Conservation (phyloP, 1,140 invertebrate species). For the Drosophila pallidifrons region DNA sequence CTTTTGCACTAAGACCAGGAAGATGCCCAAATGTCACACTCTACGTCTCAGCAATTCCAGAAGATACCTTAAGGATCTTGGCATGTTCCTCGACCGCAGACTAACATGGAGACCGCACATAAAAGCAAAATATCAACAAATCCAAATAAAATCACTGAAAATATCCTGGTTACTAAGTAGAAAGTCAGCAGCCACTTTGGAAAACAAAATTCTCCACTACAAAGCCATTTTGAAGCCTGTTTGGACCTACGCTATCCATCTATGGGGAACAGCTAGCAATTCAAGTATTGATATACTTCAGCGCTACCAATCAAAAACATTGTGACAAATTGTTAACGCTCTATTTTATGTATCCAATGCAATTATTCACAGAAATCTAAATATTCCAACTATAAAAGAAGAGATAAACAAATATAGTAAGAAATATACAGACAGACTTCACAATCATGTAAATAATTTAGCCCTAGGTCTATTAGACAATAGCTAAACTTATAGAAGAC, state of each 20-base stretch:
- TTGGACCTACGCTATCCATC: conserved; percentile 34
- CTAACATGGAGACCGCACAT: too few species aligned
- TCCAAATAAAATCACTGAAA: neutral
- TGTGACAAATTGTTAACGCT: conserved; percentile 9
- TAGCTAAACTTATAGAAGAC: too few species aligned
- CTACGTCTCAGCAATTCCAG: conserved; percentile 37
- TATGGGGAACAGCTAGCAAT: conserved; percentile 52
- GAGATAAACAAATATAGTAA: too few species aligned
- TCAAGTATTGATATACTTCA: conserved; percentile 43
- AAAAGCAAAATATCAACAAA: conserved; percentile 33
- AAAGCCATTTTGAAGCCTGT: conserved; percentile 41
- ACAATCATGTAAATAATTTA: too few species aligned
- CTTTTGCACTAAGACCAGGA: too few species aligned
- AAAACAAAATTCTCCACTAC: too few species aligned
- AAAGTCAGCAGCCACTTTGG: too few species aligned
- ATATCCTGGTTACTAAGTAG: too few species aligned
- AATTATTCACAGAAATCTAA: conserved; percentile 15
- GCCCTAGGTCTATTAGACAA: too few species aligned
- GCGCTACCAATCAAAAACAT: conserved; percentile 27
- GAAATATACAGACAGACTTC: too few species aligned
- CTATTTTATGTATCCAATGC: conserved; percentile 12
- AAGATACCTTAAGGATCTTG: conserved; percentile 20
- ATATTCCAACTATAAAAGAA: neutral
- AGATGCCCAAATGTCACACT: neutral
- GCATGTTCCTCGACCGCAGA: conserved; percentile 11